Evolutionary conservation across 2,888 invertebrate species (phyloP).

Genomic region (Incurvaria masculella): DNA sequence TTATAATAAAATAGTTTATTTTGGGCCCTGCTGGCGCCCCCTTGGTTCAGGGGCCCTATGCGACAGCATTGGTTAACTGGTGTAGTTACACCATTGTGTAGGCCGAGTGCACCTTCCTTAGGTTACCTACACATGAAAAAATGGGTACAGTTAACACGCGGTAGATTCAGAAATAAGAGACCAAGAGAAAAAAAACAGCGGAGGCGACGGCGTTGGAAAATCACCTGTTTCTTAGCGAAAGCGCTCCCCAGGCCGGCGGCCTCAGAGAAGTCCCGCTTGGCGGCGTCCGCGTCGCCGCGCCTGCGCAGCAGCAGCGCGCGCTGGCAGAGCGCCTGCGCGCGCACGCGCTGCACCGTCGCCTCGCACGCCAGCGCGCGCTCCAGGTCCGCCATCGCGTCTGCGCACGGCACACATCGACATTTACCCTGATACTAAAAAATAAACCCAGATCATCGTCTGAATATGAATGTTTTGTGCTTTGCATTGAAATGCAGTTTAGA

Average conservation of each 20-base stretch:
- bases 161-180: neutral
- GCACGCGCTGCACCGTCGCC: constrained; percentile 60
- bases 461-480: too few species aligned
- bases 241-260: constrained; percentile 81
- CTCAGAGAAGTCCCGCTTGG: constrained; percentile 69
- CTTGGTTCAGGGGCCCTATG: too few species aligned
- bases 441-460: too few species aligned
- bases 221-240: constrained; percentile 82
- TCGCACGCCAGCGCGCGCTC: constrained; percentile 69
- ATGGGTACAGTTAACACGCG: neutral
- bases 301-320: constrained; percentile 74
- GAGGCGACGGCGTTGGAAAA: neutral
- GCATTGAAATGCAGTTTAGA: too few species aligned
- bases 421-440: too few species aligned
- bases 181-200: neutral
- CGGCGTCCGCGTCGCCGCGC: constrained; percentile 64
- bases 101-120: too few species aligned
- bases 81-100: too few species aligned
- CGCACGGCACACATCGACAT: too few species aligned
- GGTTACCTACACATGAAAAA: too few species aligned
- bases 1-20: too few species aligned
- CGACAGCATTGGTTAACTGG: too few species aligned
- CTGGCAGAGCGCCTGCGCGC: constrained; percentile 81
- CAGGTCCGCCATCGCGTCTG: constrained; percentile 74
- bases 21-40: too few species aligned